These are phyloP conservation scores for Patella ulyssiponensis DNA, from an alignment of 2,888 invertebrate species.

Conservation along the genomic window DNA sequence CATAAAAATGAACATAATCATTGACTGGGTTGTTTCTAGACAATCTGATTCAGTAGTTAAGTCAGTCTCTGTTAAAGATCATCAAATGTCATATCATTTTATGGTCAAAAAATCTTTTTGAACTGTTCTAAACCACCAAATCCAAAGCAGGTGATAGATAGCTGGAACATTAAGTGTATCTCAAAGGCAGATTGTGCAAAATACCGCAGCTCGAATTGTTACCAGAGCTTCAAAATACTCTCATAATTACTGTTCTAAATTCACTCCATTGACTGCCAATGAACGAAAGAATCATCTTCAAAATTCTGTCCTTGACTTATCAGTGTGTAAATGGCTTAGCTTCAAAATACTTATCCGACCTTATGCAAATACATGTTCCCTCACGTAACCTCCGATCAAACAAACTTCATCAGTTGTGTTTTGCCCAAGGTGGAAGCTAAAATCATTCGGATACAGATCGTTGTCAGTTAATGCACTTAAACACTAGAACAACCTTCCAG, in stretches of 20 bases:
- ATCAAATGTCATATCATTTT: constrained; percentile 16
- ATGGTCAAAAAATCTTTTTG: too few species aligned
- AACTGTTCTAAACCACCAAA: background rate
- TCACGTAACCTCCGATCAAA: too few species aligned
- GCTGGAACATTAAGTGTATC: constrained; percentile 11
- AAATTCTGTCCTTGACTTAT: background rate
- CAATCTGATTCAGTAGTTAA: background rate
- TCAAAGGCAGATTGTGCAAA: background rate
- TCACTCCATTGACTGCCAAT: constrained; percentile 1
- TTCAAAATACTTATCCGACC: background rate
- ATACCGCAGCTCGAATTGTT: too few species aligned
- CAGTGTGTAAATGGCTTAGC: background rate
- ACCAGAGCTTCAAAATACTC: background rate
- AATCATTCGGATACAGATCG: too few species aligned
- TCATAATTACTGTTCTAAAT: background rate
- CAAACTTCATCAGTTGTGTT: too few species aligned
- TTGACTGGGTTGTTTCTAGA: background rate
- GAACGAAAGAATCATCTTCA: background rate
- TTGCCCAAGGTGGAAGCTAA: too few species aligned
- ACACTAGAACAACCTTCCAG: too few species aligned
- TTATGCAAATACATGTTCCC: background rate
- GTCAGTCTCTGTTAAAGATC: background rate
- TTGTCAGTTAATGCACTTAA: too few species aligned
- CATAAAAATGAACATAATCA: constrained; percentile 1
- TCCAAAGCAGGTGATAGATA: background rate